Percentiles rank a stretch among this genome's conserved stretches.
Conservation (phyloP, 1,140 invertebrate genomes). For the Papilio dardanus region DNA sequence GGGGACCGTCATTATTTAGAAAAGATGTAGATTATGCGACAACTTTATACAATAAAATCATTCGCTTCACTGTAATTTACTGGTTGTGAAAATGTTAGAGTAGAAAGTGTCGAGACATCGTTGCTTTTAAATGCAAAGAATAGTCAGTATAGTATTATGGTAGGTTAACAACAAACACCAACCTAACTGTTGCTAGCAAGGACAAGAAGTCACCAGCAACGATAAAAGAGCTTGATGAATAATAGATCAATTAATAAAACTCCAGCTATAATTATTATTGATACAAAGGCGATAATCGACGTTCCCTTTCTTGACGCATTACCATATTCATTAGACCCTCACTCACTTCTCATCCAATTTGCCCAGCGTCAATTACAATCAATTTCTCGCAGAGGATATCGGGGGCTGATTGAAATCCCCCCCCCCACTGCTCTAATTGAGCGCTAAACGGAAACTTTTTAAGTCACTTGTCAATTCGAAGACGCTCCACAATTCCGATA, state of each 20-base stretch:
- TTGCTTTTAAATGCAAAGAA: background rate
- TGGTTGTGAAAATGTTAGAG: background rate
- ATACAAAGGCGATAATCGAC: conserved; percentile 15
- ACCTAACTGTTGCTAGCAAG: background rate
- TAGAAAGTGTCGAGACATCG: background rate
- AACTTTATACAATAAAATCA: conserved; percentile 26
- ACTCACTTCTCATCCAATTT: conserved; percentile 42
- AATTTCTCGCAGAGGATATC: conserved; percentile 44
- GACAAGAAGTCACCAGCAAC: background rate
- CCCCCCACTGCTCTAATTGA: conserved; percentile 45
- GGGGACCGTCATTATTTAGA: conserved; percentile 33
- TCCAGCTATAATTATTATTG: conserved; percentile 2
- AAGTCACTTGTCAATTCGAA: conserved; percentile 45
- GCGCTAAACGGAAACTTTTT: conserved; percentile 52
- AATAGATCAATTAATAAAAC: background rate
- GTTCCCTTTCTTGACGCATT: conserved; percentile 32
- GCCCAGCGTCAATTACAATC: conserved; percentile 51
- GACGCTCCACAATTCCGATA: conserved; percentile 40
- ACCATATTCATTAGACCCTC: conserved; percentile 43
- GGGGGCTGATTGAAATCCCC: conserved; percentile 41
- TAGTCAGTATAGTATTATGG: background rate
- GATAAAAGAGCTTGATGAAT: background rate
- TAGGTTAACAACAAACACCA: background rate
- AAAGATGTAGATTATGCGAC: conserved; percentile 19
- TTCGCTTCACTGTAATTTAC: background rate